A percentile compares a stretch with the other conserved stretches of the same genome.
phyloP scores from a whole-genome alignment of 64 coral and sea anemone genomes.

The Montipora sp. region DNA sequence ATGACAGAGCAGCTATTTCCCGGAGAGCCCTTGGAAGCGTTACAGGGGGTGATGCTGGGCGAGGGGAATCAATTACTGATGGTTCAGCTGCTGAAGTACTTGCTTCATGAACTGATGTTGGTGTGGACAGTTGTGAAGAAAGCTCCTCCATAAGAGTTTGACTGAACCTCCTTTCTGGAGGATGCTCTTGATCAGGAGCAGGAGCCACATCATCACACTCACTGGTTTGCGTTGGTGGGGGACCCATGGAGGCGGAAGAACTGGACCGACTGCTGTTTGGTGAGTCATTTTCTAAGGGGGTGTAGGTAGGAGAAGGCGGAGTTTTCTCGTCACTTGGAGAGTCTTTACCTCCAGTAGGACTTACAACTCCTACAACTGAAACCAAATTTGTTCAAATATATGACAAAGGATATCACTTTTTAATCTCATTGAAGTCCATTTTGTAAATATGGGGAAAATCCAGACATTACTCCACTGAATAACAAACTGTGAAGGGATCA shows the following conservation, averaged over 20 bases:
- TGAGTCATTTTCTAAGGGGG: constrained; percentile 6
- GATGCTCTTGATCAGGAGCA: constrained; percentile 17
- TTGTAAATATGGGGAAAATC: no score
- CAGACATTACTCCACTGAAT: no score
- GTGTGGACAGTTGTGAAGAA: constrained; percentile 5
- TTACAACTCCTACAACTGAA: neutral
- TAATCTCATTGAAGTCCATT: no score
- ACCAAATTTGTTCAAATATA: neutral
- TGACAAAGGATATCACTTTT: no score
- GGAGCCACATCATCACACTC: neutral
- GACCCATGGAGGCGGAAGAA: constrained; percentile 29
- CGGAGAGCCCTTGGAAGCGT: constrained; percentile 61
- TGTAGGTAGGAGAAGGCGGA: neutral
- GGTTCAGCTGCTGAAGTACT: constrained; percentile 26
- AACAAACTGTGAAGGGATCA: no score
- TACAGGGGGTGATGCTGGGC: constrained; percentile 59
- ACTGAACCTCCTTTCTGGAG: constrained; percentile 25
- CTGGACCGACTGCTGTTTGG: constrained; percentile 55
- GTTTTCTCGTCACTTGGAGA: neutral
- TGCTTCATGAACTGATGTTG: neutral
- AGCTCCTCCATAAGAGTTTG: constrained; percentile 20
- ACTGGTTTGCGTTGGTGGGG: neutral
- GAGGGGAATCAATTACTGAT: neutral
- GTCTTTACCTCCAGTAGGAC: neutral
- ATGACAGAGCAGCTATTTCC: constrained; percentile 76